A percentile compares a stretch with the other conserved stretches of the same genome.
phyloP scores from a whole-genome alignment of 53 echinoderm and acorn worm genomes.

The Holothuria scabra region DNA sequence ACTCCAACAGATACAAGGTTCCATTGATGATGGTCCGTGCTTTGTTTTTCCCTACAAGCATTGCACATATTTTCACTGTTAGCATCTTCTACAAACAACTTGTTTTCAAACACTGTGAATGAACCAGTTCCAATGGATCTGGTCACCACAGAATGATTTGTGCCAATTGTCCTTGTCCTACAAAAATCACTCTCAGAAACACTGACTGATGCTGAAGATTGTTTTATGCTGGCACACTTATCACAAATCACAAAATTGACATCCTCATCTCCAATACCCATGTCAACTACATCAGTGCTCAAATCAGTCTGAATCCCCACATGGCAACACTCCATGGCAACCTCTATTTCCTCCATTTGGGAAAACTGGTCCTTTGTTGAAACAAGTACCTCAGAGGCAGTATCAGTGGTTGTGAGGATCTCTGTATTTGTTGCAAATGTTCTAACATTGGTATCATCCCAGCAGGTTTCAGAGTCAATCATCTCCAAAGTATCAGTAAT shows the following conservation, averaged over 20 bases:
- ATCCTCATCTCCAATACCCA: constrained; percentile 44
- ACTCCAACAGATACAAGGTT: constrained; percentile 31
- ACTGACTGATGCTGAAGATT: constrained; percentile 59
- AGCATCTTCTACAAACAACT: constrained; percentile 11
- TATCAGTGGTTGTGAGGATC: neutral
- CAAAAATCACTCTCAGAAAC: constrained; percentile 44
- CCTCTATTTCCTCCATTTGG: constrained; percentile 37
- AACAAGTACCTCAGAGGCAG: constrained; percentile 38
- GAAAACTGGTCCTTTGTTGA: constrained; percentile 52
- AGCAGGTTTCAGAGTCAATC: constrained; percentile 15
- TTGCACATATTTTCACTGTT: constrained; percentile 26
- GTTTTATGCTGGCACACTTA: constrained; percentile 60
- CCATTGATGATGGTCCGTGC: neutral
- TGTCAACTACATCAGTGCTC: constrained; percentile 13
- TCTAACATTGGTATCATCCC: constrained; percentile 20
- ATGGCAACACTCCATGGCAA: constrained; percentile 25
- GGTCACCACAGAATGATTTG: constrained; percentile 69
- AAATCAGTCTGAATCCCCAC: constrained; percentile 6
- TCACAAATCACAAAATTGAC: constrained; percentile 59
- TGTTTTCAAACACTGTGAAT: constrained; percentile 41
- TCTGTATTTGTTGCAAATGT: constrained; percentile 56
- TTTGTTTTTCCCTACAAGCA: constrained; percentile 16
- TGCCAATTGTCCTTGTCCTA: constrained; percentile 74
- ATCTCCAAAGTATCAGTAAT: constrained; percentile 4
- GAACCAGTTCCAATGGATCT: constrained; percentile 80